These are phyloP conservation scores for Phylloscopus trochilus DNA, from an alignment of 2,113 vertebrate genomes.

Conservation along the genomic window DNA sequence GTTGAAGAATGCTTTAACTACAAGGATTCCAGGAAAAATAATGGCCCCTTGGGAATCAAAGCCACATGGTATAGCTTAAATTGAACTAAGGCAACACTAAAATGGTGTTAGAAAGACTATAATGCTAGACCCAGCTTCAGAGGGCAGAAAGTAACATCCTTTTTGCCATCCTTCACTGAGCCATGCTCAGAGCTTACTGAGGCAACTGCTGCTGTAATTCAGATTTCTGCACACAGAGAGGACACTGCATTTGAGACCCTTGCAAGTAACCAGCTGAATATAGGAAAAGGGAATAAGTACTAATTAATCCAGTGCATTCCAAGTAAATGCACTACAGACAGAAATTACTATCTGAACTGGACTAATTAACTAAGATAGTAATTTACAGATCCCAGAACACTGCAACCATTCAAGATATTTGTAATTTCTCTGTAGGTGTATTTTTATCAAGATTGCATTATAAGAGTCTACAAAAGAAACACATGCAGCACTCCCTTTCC, in stretches of 20 bases:
- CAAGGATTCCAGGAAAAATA: neutral
- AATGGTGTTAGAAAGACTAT: neutral
- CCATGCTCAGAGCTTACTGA: neutral
- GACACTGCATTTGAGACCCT: neutral
- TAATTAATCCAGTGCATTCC: neutral
- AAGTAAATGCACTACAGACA: slow-evolving; percentile 3
- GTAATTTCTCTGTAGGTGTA: neutral
- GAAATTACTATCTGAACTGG: neutral
- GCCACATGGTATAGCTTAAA: slow-evolving; percentile 21
- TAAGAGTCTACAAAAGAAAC: neutral
- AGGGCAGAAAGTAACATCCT: neutral
- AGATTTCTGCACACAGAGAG: neutral
- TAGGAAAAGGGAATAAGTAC: neutral
- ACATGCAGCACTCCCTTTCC: neutral
- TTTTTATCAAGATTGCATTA: neutral
- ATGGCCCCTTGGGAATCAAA: neutral
- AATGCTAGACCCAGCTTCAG: neutral
- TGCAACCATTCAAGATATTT: neutral
- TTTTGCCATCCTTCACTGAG: neutral
- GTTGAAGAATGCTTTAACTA: neutral
- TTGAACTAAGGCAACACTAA: neutral
- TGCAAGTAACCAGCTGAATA: neutral
- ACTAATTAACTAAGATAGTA: slow-evolving; percentile 8
- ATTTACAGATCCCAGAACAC: neutral
- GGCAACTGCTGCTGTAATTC: neutral